These are phyloP conservation scores for Paralichthys olivaceus DNA, from an alignment of 2,113 vertebrate species.

Conservation along the genomic window DNA sequence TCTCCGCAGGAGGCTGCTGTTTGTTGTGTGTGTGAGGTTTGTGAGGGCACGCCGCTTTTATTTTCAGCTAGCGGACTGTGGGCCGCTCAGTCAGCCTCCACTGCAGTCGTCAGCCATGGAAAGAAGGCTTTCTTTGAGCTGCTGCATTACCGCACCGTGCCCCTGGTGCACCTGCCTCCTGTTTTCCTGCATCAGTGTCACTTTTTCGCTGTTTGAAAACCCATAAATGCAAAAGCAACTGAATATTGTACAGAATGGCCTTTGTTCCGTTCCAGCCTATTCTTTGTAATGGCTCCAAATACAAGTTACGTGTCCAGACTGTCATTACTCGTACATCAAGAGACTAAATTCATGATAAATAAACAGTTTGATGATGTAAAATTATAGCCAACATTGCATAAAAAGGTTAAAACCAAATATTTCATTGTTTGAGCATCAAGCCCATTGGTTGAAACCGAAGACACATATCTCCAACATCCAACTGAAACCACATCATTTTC, in stretches of 20 bases:
- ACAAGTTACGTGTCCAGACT: neutral
- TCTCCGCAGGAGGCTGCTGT: conserved; percentile 46
- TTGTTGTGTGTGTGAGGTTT: conserved; percentile 9
- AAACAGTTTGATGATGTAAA: neutral
- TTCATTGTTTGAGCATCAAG: neutral
- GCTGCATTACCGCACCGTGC: neutral
- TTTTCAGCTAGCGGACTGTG: conserved; percentile 27
- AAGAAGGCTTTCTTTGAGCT: conserved; percentile 16
- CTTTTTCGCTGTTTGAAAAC: neutral
- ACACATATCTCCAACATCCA: too few relatives aligned
- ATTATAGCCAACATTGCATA: neutral
- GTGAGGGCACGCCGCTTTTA: neutral
- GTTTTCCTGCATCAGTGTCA: neutral
- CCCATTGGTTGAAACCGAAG: neutral
- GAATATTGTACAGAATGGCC: too few relatives aligned
- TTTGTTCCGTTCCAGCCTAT: too few relatives aligned
- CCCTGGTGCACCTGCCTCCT: neutral
- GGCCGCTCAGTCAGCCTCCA: conserved; percentile 26
- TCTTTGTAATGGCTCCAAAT: too few relatives aligned
- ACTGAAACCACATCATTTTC: neutral
- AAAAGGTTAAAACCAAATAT: neutral
- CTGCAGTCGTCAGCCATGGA: conserved; percentile 15
- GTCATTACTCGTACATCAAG: too few relatives aligned
- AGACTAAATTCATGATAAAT: neutral
- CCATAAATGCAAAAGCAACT: too few relatives aligned